Evolutionary conservation across 2,797 vertebrate species (phyloP).

Genomic region (Discoglossus pictus): DNA sequence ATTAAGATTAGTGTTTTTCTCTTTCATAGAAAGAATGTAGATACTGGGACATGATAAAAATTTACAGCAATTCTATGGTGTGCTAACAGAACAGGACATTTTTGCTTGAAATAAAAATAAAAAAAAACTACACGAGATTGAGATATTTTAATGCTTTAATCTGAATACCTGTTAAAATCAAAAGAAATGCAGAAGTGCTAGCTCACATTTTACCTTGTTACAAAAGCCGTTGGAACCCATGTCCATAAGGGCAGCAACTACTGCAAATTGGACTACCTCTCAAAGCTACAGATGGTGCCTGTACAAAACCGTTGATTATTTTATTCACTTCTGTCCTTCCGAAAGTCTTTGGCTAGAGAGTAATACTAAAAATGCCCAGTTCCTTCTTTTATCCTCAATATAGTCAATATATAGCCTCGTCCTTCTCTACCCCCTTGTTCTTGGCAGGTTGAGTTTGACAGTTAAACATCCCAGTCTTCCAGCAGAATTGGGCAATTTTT

Average conservation of each 20-base stretch:
- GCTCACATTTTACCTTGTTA: conserved; percentile 89
- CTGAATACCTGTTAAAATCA: conserved; percentile 85
- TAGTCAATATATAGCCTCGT: conserved; percentile 86
- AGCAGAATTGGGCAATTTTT: conserved; percentile 81
- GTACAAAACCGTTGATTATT: conserved; percentile 84
- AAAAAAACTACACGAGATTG: conserved; percentile 99
- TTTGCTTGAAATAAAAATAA: conserved; percentile 98
- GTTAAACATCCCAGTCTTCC: conserved; percentile 80
- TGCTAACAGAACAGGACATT: conserved; percentile 94
- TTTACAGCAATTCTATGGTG: conserved; percentile 98
- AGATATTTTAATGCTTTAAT: conserved; percentile 98
- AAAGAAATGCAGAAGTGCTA: conserved; percentile 96
- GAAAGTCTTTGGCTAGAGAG: conserved; percentile 78
- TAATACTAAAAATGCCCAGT: conserved; percentile 82
- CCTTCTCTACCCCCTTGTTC: conserved; percentile 71
- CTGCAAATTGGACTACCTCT: conserved; percentile 75
- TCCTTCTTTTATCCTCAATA: conserved; percentile 82
- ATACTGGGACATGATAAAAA: conserved; percentile 99
- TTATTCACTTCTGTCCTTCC: conserved; percentile 78
- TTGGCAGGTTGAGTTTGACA: conserved; percentile 80
- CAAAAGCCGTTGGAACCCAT: conserved; percentile 88
- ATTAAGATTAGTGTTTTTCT: conserved; percentile 98
- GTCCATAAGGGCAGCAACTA: conserved; percentile 87
- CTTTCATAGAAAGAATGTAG: conserved; percentile 99
- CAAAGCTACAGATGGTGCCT: conserved; percentile 79